Base-by-base conservation (phyloP, 2,113 vertebrate genomes). In the Euleptes europaea region DNA sequence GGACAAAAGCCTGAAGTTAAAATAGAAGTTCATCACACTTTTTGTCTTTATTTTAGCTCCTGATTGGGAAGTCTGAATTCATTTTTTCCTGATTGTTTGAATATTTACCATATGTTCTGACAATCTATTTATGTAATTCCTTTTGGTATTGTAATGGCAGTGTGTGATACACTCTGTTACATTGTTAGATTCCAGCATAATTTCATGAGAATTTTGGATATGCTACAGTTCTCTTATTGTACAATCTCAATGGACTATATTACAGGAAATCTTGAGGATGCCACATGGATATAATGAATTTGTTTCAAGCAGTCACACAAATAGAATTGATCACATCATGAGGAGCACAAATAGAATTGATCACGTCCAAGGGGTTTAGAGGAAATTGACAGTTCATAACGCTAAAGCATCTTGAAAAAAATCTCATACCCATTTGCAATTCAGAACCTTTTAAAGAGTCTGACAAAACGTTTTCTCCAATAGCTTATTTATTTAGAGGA, bases 241-340 rank as follows among this genome's bases (percentile, higher is more conserved):
- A 74, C 42, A 31, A 15, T 87, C 54, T 88, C 63, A 78, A 23
- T 38, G 7, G 38, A 54, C 15, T 81, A 26, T 49, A 47, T 47
- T 33, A 15, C 42, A 73, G 71, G 2, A 78, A 44, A 85, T 70
- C 42, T 80, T 75, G 60, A 83, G 86, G 84, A 80, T 42, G 0
- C 12, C 1, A 2, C 3, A 8, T 0, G 33, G 84, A 40, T 38
- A 8, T 71, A 90, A 21, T 10, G 51, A 70, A 17, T 70, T 87
- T 82, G n/a, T 86, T 90, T 91, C 69, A 84, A 88, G 47, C 8
- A 85, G 28, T n/a, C 69, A 0, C 28, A 51, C 12, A 88, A 63
- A 69, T 42, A 28, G 5, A 80, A 42, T 80, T 82, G 35, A 42
- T 75, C 26, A 31, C 66, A 0, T 66, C 23, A 47, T 47, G 44